These are phyloP conservation scores for Cheilosia variabilis DNA, from an alignment of 2,888 invertebrate genomes.

Conservation along the genomic window DNA sequence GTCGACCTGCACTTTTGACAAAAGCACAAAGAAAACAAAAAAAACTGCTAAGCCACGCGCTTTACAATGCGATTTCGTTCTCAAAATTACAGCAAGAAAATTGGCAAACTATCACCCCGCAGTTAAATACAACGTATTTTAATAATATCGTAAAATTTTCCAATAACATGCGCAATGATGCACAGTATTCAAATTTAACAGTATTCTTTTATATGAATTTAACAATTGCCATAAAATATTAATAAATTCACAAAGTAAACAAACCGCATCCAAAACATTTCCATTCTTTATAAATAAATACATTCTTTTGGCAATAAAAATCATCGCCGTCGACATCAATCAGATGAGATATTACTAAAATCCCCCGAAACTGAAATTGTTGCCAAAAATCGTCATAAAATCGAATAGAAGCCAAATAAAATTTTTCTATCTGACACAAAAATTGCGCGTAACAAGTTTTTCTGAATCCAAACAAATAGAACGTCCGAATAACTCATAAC, in stretches of 20 bases:
- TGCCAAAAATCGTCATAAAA: slow-evolving; percentile 61
- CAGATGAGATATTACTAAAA: slow-evolving; percentile 27
- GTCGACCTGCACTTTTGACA: too few species aligned
- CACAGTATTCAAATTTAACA: neutral
- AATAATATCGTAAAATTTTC: slow-evolving; percentile 11
- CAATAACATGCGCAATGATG: slow-evolving; percentile 25
- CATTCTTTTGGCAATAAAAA: slow-evolving; percentile 44
- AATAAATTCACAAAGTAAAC: slow-evolving; percentile 31
- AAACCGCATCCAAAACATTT: slow-evolving; percentile 3
- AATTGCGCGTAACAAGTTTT: slow-evolving; percentile 47
- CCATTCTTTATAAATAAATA: neutral
- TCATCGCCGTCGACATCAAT: slow-evolving; percentile 53
- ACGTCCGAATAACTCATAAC: slow-evolving; percentile 11
- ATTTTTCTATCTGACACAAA: slow-evolving; percentile 30
- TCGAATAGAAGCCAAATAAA: slow-evolving; percentile 46
- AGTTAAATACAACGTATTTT: neutral
- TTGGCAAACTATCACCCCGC: neutral
- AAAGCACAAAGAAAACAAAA: too few species aligned
- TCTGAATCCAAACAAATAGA: slow-evolving; percentile 31
- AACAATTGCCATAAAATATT: slow-evolving; percentile 3
- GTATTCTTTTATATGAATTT: neutral
- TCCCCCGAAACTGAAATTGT: neutral
- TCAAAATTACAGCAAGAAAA: slow-evolving; percentile 2
- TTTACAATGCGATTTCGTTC: slow-evolving; percentile 1
- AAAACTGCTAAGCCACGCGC: too few species aligned